Evolutionary conservation across 2,888 invertebrate genomes (phyloP).

Genomic region (Ornithoptera alexandrae): DNA sequence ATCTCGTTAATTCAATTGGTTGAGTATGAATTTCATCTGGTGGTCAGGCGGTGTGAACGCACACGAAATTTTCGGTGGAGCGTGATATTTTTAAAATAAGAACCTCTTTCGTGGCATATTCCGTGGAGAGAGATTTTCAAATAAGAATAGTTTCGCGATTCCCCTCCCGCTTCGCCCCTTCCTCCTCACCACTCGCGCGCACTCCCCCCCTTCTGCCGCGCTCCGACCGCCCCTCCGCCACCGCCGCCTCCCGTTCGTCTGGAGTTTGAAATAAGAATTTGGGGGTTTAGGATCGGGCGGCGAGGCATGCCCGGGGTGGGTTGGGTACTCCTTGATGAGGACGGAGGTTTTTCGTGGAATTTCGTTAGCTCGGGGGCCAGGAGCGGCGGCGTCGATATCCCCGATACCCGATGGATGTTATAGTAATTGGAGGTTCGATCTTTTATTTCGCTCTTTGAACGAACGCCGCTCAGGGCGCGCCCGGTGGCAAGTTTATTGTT

Average conservation of each 20-base stretch:
- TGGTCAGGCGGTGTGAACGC: conserved; percentile 14
- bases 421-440: conserved; percentile 63
- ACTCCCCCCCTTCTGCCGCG: no score
- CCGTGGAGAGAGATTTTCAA: conserved; percentile 79
- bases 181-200: no score
- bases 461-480: background rate
- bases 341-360: conserved; percentile 76
- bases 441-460: conserved; percentile 26
- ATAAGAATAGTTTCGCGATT: conserved; percentile 79
- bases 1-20: background rate
- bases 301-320: conserved; percentile 68
- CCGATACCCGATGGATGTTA: conserved; percentile 60
- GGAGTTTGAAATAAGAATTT: conserved; percentile 79
- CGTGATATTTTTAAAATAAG: conserved; percentile 80
- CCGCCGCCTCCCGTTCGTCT: conserved; percentile 55
- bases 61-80: conserved; percentile 60
- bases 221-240: no score
- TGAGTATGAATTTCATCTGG: background rate
- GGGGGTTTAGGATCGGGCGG: conserved; percentile 72
- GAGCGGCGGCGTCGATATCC: conserved; percentile 70
- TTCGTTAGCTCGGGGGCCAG: conserved; percentile 72
- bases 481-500: conserved; percentile 12
- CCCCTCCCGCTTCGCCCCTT: conserved; percentile 49
- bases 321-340: conserved; percentile 74
- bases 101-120: conserved; percentile 79